Percentiles rank a stretch among this genome's conserved stretches.
These are phyloP conservation scores for Tor tambroides DNA, from an alignment of 2,113 vertebrate genomes.

Conservation along the genomic window DNA sequence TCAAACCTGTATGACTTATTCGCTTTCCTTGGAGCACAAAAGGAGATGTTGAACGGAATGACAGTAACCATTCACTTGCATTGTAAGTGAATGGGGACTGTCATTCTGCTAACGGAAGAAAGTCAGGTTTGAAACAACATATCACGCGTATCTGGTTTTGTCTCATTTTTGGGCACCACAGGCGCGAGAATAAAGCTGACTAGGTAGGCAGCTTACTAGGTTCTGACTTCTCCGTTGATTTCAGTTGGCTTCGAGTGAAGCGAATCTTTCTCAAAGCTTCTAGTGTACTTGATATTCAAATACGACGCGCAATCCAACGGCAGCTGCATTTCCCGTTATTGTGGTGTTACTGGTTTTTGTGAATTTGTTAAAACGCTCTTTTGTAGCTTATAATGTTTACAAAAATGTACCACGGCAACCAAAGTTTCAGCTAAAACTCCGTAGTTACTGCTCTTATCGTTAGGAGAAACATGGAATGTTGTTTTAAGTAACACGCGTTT, in stretches of 20 bases:
- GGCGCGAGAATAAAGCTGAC: not conserved
- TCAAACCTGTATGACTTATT: not conserved
- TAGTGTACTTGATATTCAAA: not conserved
- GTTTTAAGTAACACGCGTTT: not conserved
- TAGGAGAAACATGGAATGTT: not conserved
- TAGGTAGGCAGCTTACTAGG: not conserved
- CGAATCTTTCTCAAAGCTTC: not conserved
- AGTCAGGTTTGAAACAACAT: not conserved
- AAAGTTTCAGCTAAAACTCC: not conserved
- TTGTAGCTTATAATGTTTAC: not conserved
- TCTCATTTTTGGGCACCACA: not conserved
- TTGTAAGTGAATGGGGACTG: not conserved
- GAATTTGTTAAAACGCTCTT: not conserved
- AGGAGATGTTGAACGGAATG: not conserved
- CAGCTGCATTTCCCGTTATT: not conserved
- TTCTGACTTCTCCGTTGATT: not conserved
- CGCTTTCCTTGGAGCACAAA: not conserved
- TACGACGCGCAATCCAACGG: not conserved
- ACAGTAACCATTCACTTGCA: not conserved
- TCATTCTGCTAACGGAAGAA: not conserved
- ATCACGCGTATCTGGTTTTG: not conserved
- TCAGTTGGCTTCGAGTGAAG: not conserved
- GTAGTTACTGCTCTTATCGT: not conserved
- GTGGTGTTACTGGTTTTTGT: not conserved
- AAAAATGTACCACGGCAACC: not conserved